A percentile compares a stretch with the other conserved stretches of the same genome.
Conservation (phyloP, 1,140 invertebrate species). For the Zaprionus taronus region DNA sequence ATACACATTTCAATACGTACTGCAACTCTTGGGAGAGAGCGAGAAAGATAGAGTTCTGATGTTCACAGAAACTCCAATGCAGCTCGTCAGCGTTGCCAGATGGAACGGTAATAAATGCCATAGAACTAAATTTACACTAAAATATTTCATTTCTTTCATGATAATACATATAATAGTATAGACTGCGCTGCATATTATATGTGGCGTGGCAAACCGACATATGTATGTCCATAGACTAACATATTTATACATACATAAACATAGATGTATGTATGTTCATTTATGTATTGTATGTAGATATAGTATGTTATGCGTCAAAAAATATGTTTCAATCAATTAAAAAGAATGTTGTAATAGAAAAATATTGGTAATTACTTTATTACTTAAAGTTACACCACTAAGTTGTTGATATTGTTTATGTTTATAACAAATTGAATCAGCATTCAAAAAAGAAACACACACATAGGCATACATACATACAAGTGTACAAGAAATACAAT, state of each 20-base stretch:
- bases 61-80: slow-evolving; percentile 40
- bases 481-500: slow-evolving; percentile 9
- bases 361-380: background rate
- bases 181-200: slow-evolving; percentile 1
- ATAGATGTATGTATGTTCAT: background rate
- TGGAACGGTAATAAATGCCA: slow-evolving; percentile 14
- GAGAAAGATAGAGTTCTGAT: slow-evolving; percentile 33
- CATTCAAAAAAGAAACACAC: slow-evolving; percentile 3
- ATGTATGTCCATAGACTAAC: background rate
- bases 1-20: slow-evolving; percentile 16
- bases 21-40: slow-evolving; percentile 25
- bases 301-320: background rate
- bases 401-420: slow-evolving; percentile 28
- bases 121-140: slow-evolving; percentile 4
- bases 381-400: background rate
- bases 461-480: slow-evolving; percentile 8
- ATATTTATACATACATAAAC: background rate
- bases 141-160: background rate
- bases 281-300: background rate
- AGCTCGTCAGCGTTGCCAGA: slow-evolving; percentile 45
- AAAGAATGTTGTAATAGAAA: background rate
- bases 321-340: background rate
- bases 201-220: slow-evolving; percentile 22
- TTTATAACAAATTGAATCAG: slow-evolving; percentile 23
- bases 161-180: background rate